Percentiles rank a stretch among this genome's conserved stretches.
phyloP scores from a whole-genome alignment of 2,888 invertebrate genomes.

The Nomada fabriciana region DNA sequence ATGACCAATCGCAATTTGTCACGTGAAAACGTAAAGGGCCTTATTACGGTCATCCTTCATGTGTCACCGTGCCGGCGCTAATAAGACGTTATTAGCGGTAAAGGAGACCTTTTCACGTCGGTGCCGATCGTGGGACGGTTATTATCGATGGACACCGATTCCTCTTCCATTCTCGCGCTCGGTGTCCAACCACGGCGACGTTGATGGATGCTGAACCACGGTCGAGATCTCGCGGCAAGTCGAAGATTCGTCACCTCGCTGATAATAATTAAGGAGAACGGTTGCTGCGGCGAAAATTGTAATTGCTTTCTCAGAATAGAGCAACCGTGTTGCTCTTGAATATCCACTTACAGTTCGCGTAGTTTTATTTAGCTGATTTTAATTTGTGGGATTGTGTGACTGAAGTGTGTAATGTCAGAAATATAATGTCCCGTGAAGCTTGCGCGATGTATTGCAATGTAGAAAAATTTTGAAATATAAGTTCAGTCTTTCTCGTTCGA shows the following conservation, averaged over 20 bases:
- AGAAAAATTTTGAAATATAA: too few relatives aligned
- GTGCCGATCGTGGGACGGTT: slow-evolving; percentile 71
- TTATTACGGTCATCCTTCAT: slow-evolving; percentile 72
- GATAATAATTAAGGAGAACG: slow-evolving; percentile 36
- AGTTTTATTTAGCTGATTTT: neutral
- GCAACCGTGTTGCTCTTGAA: too few relatives aligned
- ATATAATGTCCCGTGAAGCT: too few relatives aligned
- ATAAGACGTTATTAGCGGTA: slow-evolving; percentile 73
- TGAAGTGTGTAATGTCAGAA: too few relatives aligned
- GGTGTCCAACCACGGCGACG: slow-evolving; percentile 54
- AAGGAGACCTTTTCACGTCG: slow-evolving; percentile 71
- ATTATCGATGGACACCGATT: slow-evolving; percentile 72
- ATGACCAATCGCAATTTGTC: slow-evolving; percentile 71
- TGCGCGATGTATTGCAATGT: too few relatives aligned
- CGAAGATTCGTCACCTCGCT: slow-evolving; percentile 42
- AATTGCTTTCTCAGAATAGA: too few relatives aligned
- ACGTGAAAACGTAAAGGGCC: slow-evolving; percentile 69
- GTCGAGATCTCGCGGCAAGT: slow-evolving; percentile 50
- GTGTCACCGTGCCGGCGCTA: slow-evolving; percentile 65
- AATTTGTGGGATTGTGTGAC: neutral
- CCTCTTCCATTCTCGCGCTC: slow-evolving; percentile 62
- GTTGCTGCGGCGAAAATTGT: slow-evolving; percentile 7
- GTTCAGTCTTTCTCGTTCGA: too few relatives aligned
- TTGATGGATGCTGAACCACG: slow-evolving; percentile 65
- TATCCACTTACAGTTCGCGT: too few relatives aligned